Evolutionary conservation across 2,888 invertebrate species (phyloP).

Genomic region (Drosophila nr. perissopoda): DNA sequence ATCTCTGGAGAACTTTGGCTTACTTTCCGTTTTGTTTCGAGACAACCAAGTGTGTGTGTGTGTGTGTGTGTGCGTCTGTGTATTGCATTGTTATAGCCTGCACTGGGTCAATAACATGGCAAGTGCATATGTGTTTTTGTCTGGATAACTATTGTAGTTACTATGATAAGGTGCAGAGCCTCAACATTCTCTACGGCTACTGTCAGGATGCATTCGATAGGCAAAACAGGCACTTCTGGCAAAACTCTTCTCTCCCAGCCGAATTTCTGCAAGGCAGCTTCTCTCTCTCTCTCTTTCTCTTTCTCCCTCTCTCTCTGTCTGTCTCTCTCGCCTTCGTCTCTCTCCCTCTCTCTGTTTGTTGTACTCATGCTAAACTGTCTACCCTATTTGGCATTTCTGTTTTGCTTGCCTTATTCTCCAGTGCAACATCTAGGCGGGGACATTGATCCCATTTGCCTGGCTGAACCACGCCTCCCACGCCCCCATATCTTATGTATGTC

Average conservation of each 20-base stretch:
- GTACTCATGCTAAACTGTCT: constrained; percentile 4
- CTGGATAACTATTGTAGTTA: constrained; percentile 36
- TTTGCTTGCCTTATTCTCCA: constrained; percentile 73
- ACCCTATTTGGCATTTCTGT: constrained; percentile 58
- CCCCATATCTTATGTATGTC: constrained; percentile 61
- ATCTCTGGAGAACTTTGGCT: constrained; percentile 23
- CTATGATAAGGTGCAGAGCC: constrained; percentile 51
- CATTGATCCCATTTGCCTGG: constrained; percentile 73
- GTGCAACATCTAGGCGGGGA: constrained; percentile 57
- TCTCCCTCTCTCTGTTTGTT: constrained; percentile 1
- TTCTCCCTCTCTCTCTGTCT: background rate
- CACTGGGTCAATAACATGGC: constrained; percentile 77
- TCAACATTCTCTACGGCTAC: background rate
- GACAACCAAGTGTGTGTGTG: constrained; percentile 2
- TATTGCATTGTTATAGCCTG: constrained; percentile 33
- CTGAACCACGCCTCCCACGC: constrained; percentile 16
- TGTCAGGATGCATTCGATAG: constrained; percentile 56
- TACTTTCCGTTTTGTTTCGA: constrained; percentile 57
- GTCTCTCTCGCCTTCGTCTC: background rate
- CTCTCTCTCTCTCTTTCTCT: constrained; percentile 2
- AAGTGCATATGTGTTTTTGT: constrained; percentile 54
- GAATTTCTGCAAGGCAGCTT: constrained; percentile 22
- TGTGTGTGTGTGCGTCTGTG: background rate
- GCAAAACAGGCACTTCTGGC: constrained; percentile 32
- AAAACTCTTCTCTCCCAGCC: constrained; percentile 9